A percentile compares a stretch with the other conserved stretches of the same genome.
These are phyloP conservation scores for Rhabditoides inermis DNA, from an alignment of 2,888 invertebrate genomes.

Conservation along the genomic window DNA sequence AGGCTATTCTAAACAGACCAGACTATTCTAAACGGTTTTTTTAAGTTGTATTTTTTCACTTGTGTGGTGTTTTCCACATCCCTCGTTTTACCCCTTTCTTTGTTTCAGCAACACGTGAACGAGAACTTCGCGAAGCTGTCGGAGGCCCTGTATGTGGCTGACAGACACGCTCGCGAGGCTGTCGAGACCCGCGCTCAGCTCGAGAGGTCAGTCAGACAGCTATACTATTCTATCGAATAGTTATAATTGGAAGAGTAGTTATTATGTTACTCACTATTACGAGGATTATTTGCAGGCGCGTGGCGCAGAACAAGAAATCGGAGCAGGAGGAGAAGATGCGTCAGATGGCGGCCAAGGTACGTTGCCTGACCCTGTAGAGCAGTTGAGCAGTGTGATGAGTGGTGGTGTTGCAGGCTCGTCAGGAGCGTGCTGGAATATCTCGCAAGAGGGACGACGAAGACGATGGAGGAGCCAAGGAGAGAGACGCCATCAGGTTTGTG, in stretches of 20 bases:
- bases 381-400: not conserved
- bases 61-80: not conserved
- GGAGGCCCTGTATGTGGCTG: conserved; percentile 93
- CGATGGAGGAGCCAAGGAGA: conserved; percentile 62
- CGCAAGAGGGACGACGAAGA: conserved; percentile 61
- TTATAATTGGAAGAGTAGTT: no score
- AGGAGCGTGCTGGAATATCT: conserved; percentile 15
- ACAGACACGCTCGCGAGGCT: conserved; percentile 88
- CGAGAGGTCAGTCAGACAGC: conserved; percentile 62
- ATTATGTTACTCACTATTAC: no score
- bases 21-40: no score
- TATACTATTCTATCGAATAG: no score
- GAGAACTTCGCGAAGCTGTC: conserved; percentile 98
- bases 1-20: not conserved
- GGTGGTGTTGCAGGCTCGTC: not conserved
- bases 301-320: conserved; percentile 87
- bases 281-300: conserved; percentile 64
- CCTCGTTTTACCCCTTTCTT: not conserved
- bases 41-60: not conserved
- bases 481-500: conserved; percentile 71
- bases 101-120: conserved; percentile 79
- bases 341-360: conserved; percentile 83
- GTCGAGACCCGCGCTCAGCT: conserved; percentile 91
- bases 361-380: conserved; percentile 5
- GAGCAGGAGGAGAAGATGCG: conserved; percentile 72